phyloP scores from a whole-genome alignment of 2,797 vertebrate genomes.

The Cottoperca gobio region DNA sequence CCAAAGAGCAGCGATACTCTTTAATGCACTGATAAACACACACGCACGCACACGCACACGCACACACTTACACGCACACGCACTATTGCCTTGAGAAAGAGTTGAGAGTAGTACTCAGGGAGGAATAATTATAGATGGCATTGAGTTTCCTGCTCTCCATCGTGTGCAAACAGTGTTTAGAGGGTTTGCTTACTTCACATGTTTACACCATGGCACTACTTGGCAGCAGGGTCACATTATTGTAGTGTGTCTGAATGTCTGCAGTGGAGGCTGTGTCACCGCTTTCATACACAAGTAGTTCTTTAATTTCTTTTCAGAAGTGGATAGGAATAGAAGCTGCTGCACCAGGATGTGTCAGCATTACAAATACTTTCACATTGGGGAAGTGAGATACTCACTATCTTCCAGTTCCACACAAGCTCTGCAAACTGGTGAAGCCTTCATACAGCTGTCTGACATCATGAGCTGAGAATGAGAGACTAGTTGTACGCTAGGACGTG shows the following conservation, averaged over 20 bases:
- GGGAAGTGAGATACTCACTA: neutral
- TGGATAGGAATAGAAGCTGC: constrained; percentile 5
- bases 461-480: constrained; percentile 7
- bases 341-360: neutral
- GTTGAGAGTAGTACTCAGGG: constrained; percentile 55
- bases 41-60: constrained; percentile 11
- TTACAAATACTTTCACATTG: constrained; percentile 8
- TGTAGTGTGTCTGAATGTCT: constrained; percentile 42
- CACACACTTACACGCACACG: constrained; percentile 18
- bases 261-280: constrained; percentile 22
- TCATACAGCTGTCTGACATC: neutral
- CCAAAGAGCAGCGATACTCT: constrained; percentile 69
- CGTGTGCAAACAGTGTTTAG: constrained; percentile 68
- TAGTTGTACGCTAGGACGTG: constrained; percentile 1
- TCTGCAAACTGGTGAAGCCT: constrained; percentile 3
- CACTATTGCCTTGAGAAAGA: constrained; percentile 58
- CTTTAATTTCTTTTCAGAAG: constrained; percentile 5
- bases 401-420: neutral
- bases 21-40: constrained; percentile 70
- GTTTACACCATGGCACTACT: constrained; percentile 56
- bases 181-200: constrained; percentile 61
- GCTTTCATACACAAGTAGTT: neutral
- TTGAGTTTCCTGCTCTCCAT: constrained; percentile 69
- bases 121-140: constrained; percentile 76
- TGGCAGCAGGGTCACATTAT: constrained; percentile 50